Conservation (phyloP, 2,888 invertebrate species). For the Nymphalis urticae region DNA sequence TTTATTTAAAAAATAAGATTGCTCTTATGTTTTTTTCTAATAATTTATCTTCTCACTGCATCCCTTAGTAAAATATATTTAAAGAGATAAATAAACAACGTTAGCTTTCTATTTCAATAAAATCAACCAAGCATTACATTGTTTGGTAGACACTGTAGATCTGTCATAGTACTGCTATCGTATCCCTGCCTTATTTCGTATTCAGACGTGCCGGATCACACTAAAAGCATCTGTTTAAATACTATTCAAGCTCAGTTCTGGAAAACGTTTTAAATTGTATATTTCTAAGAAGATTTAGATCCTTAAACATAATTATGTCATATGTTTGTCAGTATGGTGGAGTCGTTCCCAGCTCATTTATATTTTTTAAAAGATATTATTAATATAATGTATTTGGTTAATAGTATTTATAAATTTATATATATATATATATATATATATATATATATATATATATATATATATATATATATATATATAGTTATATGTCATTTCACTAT, state of each 20-base stretch:
- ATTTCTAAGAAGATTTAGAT: not conserved
- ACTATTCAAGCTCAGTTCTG: not conserved
- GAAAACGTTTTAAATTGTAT: constrained; percentile 9
- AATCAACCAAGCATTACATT: not conserved
- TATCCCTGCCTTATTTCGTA: constrained; percentile 4
- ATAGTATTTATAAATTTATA: too few relatives aligned
- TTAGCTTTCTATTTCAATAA: not conserved
- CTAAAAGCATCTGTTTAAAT: constrained; percentile 12
- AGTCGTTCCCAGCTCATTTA: not conserved
- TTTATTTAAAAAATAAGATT: too few relatives aligned
- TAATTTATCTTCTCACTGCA: too few relatives aligned
- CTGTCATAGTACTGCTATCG: constrained; percentile 3
- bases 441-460: too few relatives aligned
- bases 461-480: too few relatives aligned
- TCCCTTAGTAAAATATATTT: not conserved
- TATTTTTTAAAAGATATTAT: too few relatives aligned
- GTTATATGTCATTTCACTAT: too few relatives aligned
- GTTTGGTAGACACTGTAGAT: constrained; percentile 6
- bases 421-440: too few relatives aligned
- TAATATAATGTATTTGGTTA: too few relatives aligned
- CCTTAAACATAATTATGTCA: not conserved
- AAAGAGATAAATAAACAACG: not conserved
- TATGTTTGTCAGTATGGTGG: too few relatives aligned
- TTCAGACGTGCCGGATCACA: constrained; percentile 18
- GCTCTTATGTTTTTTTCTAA: too few relatives aligned